These are phyloP conservation scores for Drosophila atripex DNA, from an alignment of 2,888 invertebrate genomes.

Conservation along the genomic window DNA sequence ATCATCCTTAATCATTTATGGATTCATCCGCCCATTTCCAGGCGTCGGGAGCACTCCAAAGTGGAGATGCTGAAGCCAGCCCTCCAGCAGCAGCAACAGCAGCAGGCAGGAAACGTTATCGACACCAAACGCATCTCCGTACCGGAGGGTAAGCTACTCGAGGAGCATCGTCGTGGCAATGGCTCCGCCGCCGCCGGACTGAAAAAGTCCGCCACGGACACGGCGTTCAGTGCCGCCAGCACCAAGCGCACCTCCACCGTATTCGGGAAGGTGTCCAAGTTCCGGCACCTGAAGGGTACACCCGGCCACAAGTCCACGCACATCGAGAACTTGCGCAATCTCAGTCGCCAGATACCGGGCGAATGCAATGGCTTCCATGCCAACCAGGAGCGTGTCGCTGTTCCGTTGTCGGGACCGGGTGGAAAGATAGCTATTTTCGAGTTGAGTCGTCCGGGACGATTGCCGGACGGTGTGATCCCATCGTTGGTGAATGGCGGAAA, in stretches of 20 bases:
- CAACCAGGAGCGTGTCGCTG: conserved; percentile 93
- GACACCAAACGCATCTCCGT: conserved; percentile 82
- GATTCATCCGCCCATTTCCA: conserved; percentile 62
- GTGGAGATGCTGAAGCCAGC: conserved; percentile 73
- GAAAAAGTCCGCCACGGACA: conserved; percentile 84
- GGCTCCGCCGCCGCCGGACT: conserved; percentile 57
- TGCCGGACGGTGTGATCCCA: conserved; percentile 92
- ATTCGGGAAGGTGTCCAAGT: conserved; percentile 95
- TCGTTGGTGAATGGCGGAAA: conserved; percentile 95
- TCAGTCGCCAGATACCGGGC: conserved; percentile 95
- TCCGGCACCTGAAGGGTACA: conserved; percentile 95
- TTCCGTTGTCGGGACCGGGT: conserved; percentile 95
- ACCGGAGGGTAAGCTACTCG: conserved; percentile 81
- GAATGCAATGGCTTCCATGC: conserved; percentile 97
- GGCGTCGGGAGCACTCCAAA: conserved; percentile 87
- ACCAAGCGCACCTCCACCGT: conserved; percentile 94
- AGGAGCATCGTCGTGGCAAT: conserved; percentile 82
- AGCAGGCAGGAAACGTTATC: conserved; percentile 31
- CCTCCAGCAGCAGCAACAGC: conserved; percentile 84
- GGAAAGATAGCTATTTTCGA: conserved; percentile 95
- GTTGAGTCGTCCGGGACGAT: conserved; percentile 89
- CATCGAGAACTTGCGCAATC: conserved; percentile 95
- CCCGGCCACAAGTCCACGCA: conserved; percentile 95
- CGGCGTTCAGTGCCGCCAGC: conserved; percentile 85
- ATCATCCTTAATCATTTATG: background rate